Evolutionary conservation across 2,888 invertebrate genomes (phyloP).

Genomic region (Hypercompe scribonia): DNA sequence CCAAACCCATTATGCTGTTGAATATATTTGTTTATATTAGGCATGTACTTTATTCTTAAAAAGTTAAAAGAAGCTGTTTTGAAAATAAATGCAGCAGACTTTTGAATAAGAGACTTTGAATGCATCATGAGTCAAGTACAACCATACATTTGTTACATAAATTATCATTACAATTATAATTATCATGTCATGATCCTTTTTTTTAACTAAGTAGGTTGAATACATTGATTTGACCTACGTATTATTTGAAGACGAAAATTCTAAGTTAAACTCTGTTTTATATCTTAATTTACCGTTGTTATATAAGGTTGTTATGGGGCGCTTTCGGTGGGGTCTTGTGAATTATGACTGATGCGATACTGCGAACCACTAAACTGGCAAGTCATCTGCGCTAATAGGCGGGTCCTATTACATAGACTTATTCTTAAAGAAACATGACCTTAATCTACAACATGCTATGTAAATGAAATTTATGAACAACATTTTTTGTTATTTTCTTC

Average conservation of each 20-base stretch:
- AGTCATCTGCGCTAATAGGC: slow-evolving; percentile 78
- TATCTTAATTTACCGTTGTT: slow-evolving; percentile 19
- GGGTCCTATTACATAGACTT: slow-evolving; percentile 68
- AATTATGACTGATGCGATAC: slow-evolving; percentile 53
- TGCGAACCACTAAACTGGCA: slow-evolving; percentile 66
- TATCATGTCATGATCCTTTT: slow-evolving; percentile 24
- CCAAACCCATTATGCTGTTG: slow-evolving; percentile 62
- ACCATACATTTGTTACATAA: background rate
- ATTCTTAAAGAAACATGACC: slow-evolving; percentile 55
- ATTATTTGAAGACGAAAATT: background rate
- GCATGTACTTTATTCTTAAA: slow-evolving; percentile 41
- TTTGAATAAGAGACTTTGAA: slow-evolving; percentile 16
- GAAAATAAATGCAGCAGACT: slow-evolving; percentile 36
- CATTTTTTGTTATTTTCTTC: background rate
- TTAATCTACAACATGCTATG: slow-evolving; percentile 46
- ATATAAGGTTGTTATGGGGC: slow-evolving; percentile 54
- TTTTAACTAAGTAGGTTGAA: slow-evolving; percentile 28
- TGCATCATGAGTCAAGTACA: slow-evolving; percentile 16
- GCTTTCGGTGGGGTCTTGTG: slow-evolving; percentile 61
- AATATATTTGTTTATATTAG: slow-evolving; percentile 72
- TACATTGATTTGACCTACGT: background rate
- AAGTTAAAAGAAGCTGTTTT: slow-evolving; percentile 35
- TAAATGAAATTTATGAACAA: slow-evolving; percentile 27
- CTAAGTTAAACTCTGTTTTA: background rate
- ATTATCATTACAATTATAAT: too few species aligned